phyloP scores from a whole-genome alignment of 1,140 invertebrate species.

The Pteromalus puparum region DNA sequence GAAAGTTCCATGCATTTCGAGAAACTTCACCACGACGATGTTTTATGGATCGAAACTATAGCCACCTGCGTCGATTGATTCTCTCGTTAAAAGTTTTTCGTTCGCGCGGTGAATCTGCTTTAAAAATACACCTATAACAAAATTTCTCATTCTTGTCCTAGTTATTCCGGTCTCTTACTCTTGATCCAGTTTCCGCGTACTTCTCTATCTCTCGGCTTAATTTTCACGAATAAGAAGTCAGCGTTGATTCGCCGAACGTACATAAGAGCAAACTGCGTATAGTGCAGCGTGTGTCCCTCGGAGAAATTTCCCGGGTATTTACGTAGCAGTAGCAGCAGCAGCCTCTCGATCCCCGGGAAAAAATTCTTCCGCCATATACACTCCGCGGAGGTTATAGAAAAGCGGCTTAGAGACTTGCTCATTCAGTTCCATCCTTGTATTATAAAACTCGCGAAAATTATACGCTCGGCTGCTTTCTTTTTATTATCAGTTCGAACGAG shows the following conservation, averaged over 20 bases:
- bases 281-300: background rate
- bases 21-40: no score
- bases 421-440: background rate
- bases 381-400: background rate
- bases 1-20: no score
- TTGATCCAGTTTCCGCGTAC: background rate
- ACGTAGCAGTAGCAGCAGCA: no score
- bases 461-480: background rate
- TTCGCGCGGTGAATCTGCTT: background rate
- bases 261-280: no score
- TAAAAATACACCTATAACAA: background rate
- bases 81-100: no score
- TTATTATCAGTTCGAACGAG: no score
- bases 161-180: background rate
- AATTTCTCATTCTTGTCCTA: background rate
- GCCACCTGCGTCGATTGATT: no score
- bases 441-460: background rate
- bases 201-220: conserved; percentile 4
- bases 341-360: no score
- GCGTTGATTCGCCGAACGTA: no score
- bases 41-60: no score
- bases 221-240: background rate
- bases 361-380: background rate
- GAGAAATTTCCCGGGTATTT: conserved; percentile 19
- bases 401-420: background rate